These are phyloP conservation scores for Tauraco erythrolophus DNA, from an alignment of 2,113 vertebrate genomes.

Conservation along the genomic window DNA sequence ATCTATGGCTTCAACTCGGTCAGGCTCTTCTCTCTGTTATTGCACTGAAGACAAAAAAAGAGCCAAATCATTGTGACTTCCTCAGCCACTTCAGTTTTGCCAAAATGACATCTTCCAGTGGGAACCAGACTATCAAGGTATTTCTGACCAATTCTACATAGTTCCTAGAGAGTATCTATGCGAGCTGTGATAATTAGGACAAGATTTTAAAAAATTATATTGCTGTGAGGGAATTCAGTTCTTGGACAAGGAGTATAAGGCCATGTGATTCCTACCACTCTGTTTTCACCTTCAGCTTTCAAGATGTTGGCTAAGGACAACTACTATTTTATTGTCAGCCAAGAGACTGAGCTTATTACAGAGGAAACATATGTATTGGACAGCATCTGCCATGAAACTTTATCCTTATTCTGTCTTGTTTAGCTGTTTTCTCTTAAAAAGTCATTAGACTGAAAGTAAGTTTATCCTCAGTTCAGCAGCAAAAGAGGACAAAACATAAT, in stretches of 20 bases:
- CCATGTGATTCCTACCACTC: background rate
- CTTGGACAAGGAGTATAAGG: background rate
- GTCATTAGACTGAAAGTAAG: background rate
- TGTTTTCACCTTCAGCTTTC: conserved; percentile 23
- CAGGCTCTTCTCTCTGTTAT: background rate
- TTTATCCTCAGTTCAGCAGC: background rate
- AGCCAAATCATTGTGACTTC: background rate
- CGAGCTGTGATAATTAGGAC: background rate
- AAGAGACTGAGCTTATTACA: background rate
- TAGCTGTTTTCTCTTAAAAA: conserved; percentile 39
- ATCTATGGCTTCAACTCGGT: background rate
- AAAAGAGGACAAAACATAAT: background rate
- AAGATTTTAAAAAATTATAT: background rate
- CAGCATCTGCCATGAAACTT: background rate
- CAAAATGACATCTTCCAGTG: background rate
- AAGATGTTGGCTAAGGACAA: background rate
- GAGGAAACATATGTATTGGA: background rate
- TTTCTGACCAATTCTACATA: background rate
- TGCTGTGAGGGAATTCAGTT: background rate
- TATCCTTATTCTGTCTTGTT: background rate
- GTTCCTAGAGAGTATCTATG: background rate
- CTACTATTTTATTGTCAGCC: background rate
- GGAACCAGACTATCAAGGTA: background rate
- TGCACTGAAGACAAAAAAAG: background rate
- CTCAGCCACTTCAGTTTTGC: background rate